Base-by-base conservation (phyloP, 2,888 invertebrate species). In the Microplitis manilae region DNA sequence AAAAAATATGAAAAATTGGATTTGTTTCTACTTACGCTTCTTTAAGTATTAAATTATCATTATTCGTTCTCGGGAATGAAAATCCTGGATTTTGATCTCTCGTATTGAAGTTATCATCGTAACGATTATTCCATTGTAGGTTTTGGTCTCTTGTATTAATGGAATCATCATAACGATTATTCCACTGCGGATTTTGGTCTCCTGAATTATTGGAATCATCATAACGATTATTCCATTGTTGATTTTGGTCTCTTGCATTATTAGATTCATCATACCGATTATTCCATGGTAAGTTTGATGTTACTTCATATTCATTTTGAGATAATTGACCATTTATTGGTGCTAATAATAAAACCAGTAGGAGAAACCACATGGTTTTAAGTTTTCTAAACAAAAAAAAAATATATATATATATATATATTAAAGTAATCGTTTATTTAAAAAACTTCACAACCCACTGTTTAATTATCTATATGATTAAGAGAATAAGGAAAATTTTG, bases 1-100 rank as follows among this genome's bases (percentile, higher is more conserved):
- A 30, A 30, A 30, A 30, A 30, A 30, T 30, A 4, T 30, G 74
- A 80, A 60, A 40, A n/a, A 13, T 61, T 15, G 4, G 8, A 41
- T 70, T 59, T 38, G 40, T 39, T 70, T 40, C 68, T 70, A 85
- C 88, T 86, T 75, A 89, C 88, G 89, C 85, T 79, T 89, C 88
- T 85, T 86, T 87, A 69, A 89, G 83, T 60, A 89, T 86, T 39
- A 87, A 72, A 82, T 84, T 86, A 50, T 87, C 86, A 20, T 78
- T 78, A 6, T 38, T 69, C 5, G 77, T n/a, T 65, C 73, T 80
- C 64, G 82, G 81, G 64, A 75, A 79, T 59, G 82, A 80, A 41
- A 73, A 80, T 20, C 78, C 81, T 62, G 73, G 15, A 75, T 78
- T 81, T 20, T 75, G 78, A 68, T 86, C 85, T 68, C 81, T 17